Evolutionary conservation across 2,888 invertebrate genomes (phyloP).

Genomic region (Noctua janthina): DNA sequence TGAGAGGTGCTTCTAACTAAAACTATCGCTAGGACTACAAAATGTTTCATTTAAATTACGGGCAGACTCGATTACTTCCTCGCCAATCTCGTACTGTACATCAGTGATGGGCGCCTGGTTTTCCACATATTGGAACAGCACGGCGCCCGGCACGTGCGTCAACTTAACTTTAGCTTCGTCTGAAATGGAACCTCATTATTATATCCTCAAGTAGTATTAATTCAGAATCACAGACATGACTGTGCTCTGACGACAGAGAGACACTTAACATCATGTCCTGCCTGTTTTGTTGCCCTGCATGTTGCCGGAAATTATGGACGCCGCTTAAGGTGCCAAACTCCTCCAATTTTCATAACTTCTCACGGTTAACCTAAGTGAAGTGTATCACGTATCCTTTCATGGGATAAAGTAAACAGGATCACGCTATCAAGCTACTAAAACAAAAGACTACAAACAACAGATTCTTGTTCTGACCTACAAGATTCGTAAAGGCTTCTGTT

Average conservation of each 20-base stretch:
- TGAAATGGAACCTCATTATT: slow-evolving; percentile 62
- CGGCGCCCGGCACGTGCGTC: slow-evolving; percentile 82
- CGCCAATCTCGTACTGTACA: slow-evolving; percentile 82
- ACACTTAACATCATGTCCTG: neutral
- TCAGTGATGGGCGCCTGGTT: slow-evolving; percentile 69
- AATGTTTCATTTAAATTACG: slow-evolving; percentile 65
- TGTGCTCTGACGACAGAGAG: neutral
- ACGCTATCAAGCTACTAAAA: neutral
- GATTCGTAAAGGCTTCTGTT: neutral
- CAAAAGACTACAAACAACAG: neutral
- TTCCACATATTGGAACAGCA: slow-evolving; percentile 78
- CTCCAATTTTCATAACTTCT: neutral
- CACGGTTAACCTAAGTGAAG: neutral
- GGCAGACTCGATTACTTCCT: slow-evolving; percentile 78
- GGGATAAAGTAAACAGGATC: neutral
- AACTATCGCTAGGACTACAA: neutral
- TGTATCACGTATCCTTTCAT: neutral
- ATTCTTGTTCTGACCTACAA: neutral
- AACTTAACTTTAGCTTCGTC: slow-evolving; percentile 81
- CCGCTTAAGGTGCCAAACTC: neutral
- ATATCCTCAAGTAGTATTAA: neutral
- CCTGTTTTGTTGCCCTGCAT: neutral
- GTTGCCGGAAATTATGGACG: neutral
- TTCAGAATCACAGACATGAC: neutral
- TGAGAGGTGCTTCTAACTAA: neutral